phyloP scores from a whole-genome alignment of 2,888 invertebrate species.

The Lithophane leautieri region DNA sequence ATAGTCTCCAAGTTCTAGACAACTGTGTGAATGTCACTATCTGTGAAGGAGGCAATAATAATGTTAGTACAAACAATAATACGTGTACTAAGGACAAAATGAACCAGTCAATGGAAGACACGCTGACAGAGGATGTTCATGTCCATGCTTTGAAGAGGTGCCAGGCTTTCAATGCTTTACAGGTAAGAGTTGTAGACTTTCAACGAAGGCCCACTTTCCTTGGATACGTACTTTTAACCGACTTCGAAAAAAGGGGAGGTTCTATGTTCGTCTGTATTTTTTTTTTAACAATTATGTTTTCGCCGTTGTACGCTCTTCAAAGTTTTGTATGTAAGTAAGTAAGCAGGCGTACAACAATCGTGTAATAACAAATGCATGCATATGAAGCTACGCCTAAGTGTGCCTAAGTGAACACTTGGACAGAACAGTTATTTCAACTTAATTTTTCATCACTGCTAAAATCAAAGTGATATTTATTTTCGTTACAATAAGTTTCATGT shows the following conservation, averaged over 20 bases:
- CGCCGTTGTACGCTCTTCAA: too few relatives aligned
- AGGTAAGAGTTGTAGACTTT: constrained; percentile 73
- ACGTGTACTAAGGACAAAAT: constrained; percentile 72
- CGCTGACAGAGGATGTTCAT: constrained; percentile 79
- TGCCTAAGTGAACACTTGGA: too few relatives aligned
- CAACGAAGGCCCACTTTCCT: not conserved
- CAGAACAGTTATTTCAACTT: too few relatives aligned
- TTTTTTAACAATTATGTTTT: too few relatives aligned
- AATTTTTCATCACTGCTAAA: too few relatives aligned
- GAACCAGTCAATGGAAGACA: constrained; percentile 78
- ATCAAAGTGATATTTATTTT: not conserved
- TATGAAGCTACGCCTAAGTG: too few relatives aligned
- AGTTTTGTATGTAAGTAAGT: too few relatives aligned
- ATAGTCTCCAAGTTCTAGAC: constrained; percentile 84
- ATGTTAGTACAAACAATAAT: constrained; percentile 32
- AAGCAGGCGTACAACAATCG: too few relatives aligned
- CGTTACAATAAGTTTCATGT: not conserved
- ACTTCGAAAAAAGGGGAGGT: too few relatives aligned
- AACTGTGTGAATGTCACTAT: constrained; percentile 86
- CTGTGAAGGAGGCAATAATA: constrained; percentile 72
- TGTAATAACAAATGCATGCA: too few relatives aligned
- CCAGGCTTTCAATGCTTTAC: constrained; percentile 89
- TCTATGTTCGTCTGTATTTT: too few relatives aligned
- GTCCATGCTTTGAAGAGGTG: constrained; percentile 85
- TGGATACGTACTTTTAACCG: not conserved